Percentiles rank a stretch among this genome's conserved stretches.
Conservation (phyloP, 2,888 invertebrate genomes). For the Apamea monoglypha region DNA sequence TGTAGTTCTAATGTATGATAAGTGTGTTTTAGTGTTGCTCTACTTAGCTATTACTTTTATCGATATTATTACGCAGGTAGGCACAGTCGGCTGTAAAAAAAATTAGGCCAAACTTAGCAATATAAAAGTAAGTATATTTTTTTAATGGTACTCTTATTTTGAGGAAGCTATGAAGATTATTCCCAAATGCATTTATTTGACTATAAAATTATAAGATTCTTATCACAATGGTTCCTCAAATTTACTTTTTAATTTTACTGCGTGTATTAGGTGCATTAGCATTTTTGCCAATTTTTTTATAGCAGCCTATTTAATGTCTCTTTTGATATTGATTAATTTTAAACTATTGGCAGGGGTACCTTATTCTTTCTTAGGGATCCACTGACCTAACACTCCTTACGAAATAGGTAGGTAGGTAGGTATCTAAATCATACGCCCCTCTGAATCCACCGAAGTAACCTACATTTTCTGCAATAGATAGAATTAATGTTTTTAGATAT, state of each 20-base stretch:
- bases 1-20: slow-evolving; percentile 36
- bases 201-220: neutral
- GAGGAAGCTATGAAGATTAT: neutral
- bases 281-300: neutral
- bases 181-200: neutral
- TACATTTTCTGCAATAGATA: neutral
- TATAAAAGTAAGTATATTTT: neutral
- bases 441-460: neutral
- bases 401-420: neutral
- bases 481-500: slow-evolving; percentile 5
- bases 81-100: neutral
- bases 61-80: slow-evolving; percentile 23
- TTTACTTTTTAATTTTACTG: neutral
- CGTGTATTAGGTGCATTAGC: neutral
- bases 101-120: slow-evolving; percentile 6
- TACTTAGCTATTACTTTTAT: slow-evolving; percentile 46
- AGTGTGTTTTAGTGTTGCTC: slow-evolving; percentile 52
- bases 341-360: too few species aligned
- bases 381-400: neutral
- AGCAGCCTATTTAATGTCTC: neutral
- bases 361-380: neutral
- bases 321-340: neutral
- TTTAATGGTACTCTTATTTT: neutral
- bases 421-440: neutral
- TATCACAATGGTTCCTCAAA: neutral